phyloP scores from a whole-genome alignment of 1,140 invertebrate genomes.

The Monomorium pharaonis region DNA sequence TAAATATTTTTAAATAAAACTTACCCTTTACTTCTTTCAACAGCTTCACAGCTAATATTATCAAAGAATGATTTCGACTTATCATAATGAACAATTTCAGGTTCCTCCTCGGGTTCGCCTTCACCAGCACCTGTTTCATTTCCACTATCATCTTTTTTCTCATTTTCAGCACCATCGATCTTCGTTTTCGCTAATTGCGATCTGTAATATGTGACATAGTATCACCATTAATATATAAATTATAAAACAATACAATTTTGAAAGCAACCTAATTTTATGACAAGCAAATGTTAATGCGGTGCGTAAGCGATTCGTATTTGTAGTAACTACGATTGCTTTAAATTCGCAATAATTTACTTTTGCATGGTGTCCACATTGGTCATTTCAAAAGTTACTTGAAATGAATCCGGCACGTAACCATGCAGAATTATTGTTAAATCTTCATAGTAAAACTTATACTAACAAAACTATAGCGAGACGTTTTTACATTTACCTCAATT shows the following conservation, averaged over 20 bases:
- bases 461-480: too few species aligned
- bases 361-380: constrained; percentile 78
- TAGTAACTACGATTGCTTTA: constrained; percentile 63
- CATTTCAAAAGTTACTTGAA: constrained; percentile 73
- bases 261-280: background rate
- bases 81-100: constrained; percentile 93
- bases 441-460: background rate
- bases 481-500: constrained; percentile 88
- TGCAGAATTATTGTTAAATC: constrained; percentile 54
- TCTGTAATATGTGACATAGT: constrained; percentile 69
- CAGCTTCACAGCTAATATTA: constrained; percentile 99
- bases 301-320: constrained; percentile 72
- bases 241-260: too few species aligned
- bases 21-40: constrained; percentile 94
- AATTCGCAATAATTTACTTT: constrained; percentile 75
- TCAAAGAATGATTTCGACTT: constrained; percentile 99
- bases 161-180: constrained; percentile 89
- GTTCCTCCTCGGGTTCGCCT: constrained; percentile 91
- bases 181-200: constrained; percentile 94
- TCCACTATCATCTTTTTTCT: constrained; percentile 94
- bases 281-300: constrained; percentile 67
- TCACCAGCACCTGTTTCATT: constrained; percentile 94
- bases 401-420: constrained; percentile 75
- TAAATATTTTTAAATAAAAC: background rate
- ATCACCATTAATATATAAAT: background rate